These are phyloP conservation scores for Diarsia mendica DNA, from an alignment of 2,888 invertebrate genomes.

Conservation along the genomic window DNA sequence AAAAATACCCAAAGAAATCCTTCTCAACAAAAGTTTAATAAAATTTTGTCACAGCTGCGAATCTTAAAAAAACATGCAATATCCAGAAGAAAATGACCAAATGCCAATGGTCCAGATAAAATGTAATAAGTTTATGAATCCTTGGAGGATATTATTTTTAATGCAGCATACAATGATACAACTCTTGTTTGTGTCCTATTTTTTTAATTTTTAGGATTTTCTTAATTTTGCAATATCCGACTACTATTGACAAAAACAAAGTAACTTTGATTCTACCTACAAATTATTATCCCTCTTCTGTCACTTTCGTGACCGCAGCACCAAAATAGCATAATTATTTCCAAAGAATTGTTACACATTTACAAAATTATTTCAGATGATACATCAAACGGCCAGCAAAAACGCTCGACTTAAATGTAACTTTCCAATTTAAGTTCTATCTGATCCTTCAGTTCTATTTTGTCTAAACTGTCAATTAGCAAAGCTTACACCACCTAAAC, in stretches of 20 bases:
- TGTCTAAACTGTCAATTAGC: neutral
- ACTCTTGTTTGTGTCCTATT: neutral
- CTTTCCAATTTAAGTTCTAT: neutral
- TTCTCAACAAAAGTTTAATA: conserved; percentile 21
- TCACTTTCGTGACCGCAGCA: no score
- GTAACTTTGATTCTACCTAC: neutral
- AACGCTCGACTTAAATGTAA: neutral
- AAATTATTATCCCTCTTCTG: neutral
- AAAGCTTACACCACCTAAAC: neutral
- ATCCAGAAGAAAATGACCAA: no score
- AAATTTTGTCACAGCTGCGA: conserved; percentile 30
- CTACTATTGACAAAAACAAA: neutral
- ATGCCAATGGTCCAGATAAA: conserved; percentile 35
- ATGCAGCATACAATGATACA: neutral
- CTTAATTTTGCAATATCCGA: neutral
- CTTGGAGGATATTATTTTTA: conserved; percentile 20
- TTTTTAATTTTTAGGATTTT: neutral
- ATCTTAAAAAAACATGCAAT: conserved; percentile 18
- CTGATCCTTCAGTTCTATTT: neutral
- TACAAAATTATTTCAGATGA: neutral
- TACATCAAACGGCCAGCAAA: neutral
- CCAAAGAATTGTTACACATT: neutral
- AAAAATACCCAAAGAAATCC: conserved; percentile 11
- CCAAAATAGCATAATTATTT: neutral
- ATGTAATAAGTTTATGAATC: conserved; percentile 31